Evolutionary conservation across 2,888 invertebrate genomes (phyloP).

Genomic region (Lepidonotus clava): DNA sequence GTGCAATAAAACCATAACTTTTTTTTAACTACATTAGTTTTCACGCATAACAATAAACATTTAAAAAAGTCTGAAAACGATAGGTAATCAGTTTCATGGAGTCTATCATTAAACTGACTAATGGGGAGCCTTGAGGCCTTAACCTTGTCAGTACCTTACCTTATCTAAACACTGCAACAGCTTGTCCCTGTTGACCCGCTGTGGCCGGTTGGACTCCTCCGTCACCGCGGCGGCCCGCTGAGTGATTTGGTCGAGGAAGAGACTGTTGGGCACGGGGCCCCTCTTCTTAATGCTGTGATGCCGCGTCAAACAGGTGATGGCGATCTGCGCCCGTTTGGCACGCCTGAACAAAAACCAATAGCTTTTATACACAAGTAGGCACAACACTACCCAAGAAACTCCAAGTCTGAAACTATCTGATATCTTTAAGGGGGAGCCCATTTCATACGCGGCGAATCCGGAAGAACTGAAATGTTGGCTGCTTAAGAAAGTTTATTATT

Average conservation of each 20-base stretch:
- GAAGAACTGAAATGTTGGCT: no score
- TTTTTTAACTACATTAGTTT: background rate
- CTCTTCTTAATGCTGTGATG: slow-evolving; percentile 89
- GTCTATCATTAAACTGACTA: no score
- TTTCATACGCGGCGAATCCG: no score
- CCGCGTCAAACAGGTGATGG: slow-evolving; percentile 87
- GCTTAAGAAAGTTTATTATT: no score
- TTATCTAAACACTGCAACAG: slow-evolving; percentile 61
- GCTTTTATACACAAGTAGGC: background rate
- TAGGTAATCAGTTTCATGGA: no score
- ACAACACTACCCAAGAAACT: no score
- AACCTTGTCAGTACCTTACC: no score
- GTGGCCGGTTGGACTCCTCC: slow-evolving; percentile 59
- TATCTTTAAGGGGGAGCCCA: no score
- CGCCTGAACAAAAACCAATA: slow-evolving; percentile 82
- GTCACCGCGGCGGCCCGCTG: slow-evolving; percentile 64
- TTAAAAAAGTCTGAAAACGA: background rate
- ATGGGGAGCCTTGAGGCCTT: no score
- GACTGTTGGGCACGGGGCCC: slow-evolving; percentile 89
- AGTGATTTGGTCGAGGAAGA: slow-evolving; percentile 83
- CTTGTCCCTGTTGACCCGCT: slow-evolving; percentile 66
- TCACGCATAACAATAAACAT: background rate
- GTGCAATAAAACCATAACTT: no score
- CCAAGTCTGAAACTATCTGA: no score
- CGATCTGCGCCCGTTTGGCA: slow-evolving; percentile 86